A percentile compares a stretch with the other conserved stretches of the same genome.
These are phyloP conservation scores for Propsilocerus akamusi DNA, from an alignment of 1,140 invertebrate species.

Conservation along the genomic window DNA sequence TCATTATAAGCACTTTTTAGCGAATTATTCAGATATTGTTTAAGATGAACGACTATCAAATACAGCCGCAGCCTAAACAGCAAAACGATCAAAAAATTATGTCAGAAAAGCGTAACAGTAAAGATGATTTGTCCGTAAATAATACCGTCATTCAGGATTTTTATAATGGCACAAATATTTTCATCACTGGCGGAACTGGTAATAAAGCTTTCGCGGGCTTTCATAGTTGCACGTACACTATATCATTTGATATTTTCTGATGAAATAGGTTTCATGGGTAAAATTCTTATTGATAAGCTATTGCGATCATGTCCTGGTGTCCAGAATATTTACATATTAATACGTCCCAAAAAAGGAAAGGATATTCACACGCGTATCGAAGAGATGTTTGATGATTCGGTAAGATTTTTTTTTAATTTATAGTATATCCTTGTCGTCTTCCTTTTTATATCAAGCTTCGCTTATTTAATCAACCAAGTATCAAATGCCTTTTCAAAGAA, in stretches of 20 bases:
- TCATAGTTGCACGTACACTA: neutral
- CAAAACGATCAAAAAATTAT: no score
- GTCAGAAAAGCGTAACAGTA: no score
- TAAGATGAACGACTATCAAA: no score
- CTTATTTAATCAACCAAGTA: neutral
- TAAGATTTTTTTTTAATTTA: slow-evolving; percentile 20
- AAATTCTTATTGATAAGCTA: slow-evolving; percentile 56
- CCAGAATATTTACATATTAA: slow-evolving; percentile 52
- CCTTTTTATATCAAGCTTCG: neutral
- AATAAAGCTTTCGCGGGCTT: neutral
- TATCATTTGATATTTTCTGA: neutral
- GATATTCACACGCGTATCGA: slow-evolving; percentile 43
- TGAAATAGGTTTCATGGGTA: slow-evolving; percentile 27
- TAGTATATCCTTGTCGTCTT: neutral
- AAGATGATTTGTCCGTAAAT: no score
- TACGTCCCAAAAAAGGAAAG: slow-evolving; percentile 59
- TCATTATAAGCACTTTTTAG: no score
- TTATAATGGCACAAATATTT: slow-evolving; percentile 33
- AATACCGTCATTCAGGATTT: slow-evolving; percentile 28
- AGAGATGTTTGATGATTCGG: slow-evolving; percentile 42
- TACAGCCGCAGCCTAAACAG: no score
- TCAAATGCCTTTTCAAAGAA: no score
- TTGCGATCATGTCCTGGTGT: slow-evolving; percentile 53
- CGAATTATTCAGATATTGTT: no score
- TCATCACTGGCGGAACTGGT: slow-evolving; percentile 53